A percentile compares a stretch with the other conserved stretches of the same genome.
These are phyloP conservation scores for Maconellicoccus hirsutus DNA, from an alignment of 1,140 invertebrate species.

Conservation along the genomic window DNA sequence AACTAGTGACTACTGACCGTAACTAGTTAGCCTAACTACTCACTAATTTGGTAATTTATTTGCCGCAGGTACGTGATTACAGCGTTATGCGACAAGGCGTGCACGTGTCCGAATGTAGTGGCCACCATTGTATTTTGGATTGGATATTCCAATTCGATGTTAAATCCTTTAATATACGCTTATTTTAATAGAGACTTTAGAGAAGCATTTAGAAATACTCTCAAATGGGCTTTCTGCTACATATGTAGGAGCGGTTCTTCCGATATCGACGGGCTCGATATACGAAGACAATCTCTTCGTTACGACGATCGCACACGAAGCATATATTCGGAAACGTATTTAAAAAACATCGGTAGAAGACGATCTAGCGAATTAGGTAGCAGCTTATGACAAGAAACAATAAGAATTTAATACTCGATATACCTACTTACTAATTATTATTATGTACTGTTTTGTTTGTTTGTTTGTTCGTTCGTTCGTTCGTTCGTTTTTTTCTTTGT, in stretches of 20 bases:
- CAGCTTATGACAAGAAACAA: constrained; percentile 46
- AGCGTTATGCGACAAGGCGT: constrained; percentile 61
- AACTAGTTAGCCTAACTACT: too few species aligned
- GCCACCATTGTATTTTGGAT: constrained; percentile 94
- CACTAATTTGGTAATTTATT: too few species aligned
- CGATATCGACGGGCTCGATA: constrained; percentile 56
- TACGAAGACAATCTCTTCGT: constrained; percentile 50
- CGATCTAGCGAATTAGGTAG: constrained; percentile 49
- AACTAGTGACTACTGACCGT: too few species aligned
- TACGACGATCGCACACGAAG: constrained; percentile 59
- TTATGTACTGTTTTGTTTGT: too few species aligned
- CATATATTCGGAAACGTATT: constrained; percentile 58
- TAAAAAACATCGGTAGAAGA: constrained; percentile 46
- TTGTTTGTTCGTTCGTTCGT: too few species aligned
- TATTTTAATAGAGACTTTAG: constrained; percentile 98
- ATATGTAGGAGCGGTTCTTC: constrained; percentile 56
- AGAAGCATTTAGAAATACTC: constrained; percentile 90
- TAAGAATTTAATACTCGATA: neutral
- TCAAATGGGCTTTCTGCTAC: constrained; percentile 76
- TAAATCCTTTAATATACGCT: constrained; percentile 95
- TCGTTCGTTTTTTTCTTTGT: too few species aligned
- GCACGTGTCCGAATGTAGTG: constrained; percentile 67
- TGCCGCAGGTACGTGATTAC: constrained; percentile 63
- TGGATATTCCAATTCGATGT: constrained; percentile 93
- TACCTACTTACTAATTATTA: neutral